Evolutionary conservation across 2,888 invertebrate genomes (phyloP), one percentile per base, ranked within the genome.

Genomic region (Blastobasis lacticolella): DNA sequence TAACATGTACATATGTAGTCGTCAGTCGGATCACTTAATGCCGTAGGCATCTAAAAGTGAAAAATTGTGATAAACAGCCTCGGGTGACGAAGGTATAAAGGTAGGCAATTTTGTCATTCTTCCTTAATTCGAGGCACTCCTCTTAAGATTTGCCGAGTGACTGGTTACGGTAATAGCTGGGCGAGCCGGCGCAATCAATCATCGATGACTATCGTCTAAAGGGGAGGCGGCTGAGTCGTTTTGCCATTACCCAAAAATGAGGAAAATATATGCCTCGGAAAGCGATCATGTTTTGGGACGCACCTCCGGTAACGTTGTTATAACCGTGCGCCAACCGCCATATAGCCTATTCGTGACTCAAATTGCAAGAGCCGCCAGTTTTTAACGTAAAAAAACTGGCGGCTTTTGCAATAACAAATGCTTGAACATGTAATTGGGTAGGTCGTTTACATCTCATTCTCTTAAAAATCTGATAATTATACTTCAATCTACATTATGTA

Each of bases 61-160:
- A 7, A 42, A 42, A n/a, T n/a, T 6, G 5, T 10, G 9, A n/a
- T 42, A 7, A 8, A n/a, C 9, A 42, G 42, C 9, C 10, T 42
- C 5, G 10, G 9, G n/a, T 42, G 9, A 42, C 9, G 9, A 10
- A 42, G 5, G 10, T 42, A 55, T 53, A 54, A 53, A 44, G 52
- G 49, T 57, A 52, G 38, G 51, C 49, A 54, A 54, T 61, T 62
- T 54, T 58, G 56, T 57, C 61, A 60, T 59, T 59, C 53, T 50
- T 49, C 51, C 59, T 56, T 60, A 64, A 69, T 67, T 66, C 61
- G 53, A 57, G 59, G 64, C 62, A 59, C 49, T 63, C 62, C 58
- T 63, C 69, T 69, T 67, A 70, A 71, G 66, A 72, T 71, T 75
- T 73, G 50, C 66, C 74, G 58, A 69, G 62, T 64, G 71, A 70